Percentiles rank a stretch among this genome's conserved stretches.
phyloP scores from a whole-genome alignment of 2,888 invertebrate genomes.

The Drosophila emarginata region DNA sequence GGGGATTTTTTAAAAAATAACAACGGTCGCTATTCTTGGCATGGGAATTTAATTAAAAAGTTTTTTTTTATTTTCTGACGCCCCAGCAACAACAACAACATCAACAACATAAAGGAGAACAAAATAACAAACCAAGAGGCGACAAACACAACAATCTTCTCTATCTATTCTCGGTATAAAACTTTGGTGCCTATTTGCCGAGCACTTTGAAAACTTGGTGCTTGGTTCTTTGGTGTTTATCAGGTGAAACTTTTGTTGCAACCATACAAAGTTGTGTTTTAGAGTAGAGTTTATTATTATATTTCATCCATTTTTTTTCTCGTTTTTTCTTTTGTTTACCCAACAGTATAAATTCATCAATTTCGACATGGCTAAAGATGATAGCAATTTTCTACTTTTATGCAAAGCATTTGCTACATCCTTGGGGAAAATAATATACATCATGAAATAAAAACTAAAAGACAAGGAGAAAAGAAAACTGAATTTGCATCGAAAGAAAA shows the following conservation, averaged over 20 bases:
- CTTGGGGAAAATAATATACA: background rate
- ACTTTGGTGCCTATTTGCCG: conserved; percentile 46
- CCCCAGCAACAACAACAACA: conserved; percentile 33
- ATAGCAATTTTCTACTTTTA: conserved; percentile 3
- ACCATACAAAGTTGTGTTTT: conserved; percentile 33
- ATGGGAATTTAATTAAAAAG: conserved; percentile 71
- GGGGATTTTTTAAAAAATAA: conserved; percentile 24
- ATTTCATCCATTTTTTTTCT: background rate
- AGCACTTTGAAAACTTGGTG: conserved; percentile 12
- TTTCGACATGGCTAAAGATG: background rate
- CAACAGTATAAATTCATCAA: conserved; percentile 1
- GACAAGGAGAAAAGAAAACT: background rate
- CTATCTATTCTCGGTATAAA: conserved; percentile 22
- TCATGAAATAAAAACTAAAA: conserved; percentile 7
- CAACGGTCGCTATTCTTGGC: conserved; percentile 39
- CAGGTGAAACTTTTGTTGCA: conserved; percentile 37
- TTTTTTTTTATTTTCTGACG: conserved; percentile 41
- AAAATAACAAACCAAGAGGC: conserved; percentile 29
- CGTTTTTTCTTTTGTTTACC: background rate
- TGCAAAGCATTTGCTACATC: background rate
- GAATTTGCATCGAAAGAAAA: background rate
- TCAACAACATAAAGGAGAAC: conserved; percentile 14
- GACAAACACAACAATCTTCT: conserved; percentile 29
- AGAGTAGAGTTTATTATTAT: background rate
- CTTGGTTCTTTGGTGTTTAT: background rate